Base-by-base conservation (phyloP, 2,113 vertebrate genomes). In the Melanerpes aurifrons region DNA sequence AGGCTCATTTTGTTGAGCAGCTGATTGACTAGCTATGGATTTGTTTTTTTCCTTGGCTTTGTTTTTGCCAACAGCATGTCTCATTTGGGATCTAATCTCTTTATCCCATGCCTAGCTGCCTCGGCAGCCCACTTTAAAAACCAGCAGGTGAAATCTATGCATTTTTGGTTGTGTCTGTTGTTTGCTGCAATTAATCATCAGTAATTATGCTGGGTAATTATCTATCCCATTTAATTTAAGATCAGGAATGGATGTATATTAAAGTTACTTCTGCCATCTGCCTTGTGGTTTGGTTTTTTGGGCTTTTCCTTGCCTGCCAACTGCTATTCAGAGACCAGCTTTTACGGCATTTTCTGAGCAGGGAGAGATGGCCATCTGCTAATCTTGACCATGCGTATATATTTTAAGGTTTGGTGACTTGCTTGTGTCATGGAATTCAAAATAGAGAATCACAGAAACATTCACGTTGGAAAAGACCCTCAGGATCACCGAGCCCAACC, bases 261-360 rank as follows among this genome's bases (percentile, higher is more conserved):
- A 61, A 87, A 86, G 31, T 83, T 88, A 81, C 43, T 90, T 95
- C 86, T 90, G 69, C 92, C 90, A 87, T 90, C 88, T 92, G 92
- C 54, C 62, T 90, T 40, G 40, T 40, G 48, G 20, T 22, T 50
- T 50, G 21, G 21, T 11, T 12, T 50, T 50, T 50, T 40, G 40
- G 40, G 40, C 40, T 50, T 50, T 10, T 9, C 7, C 20, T 95
- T 87, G 63, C n/a, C 50, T 96, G 82, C 86, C 80, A 90, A 81
- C 58, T 83, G 19, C 82, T 95, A 81, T 78, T 88, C 86, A 85
- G 63, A 92, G 56, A 87, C 15, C 10, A 71, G 61, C 32, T 86
- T 91, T 77, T 64, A 77, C 80, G 72, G 64, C 31, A 79, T 87
- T 85, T 87, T 91, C 61, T 81, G 64, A 93, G 69, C 17, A 48